These are phyloP conservation scores for Apamea epomidion DNA, from an alignment of 2,888 invertebrate genomes.

Conservation along the genomic window DNA sequence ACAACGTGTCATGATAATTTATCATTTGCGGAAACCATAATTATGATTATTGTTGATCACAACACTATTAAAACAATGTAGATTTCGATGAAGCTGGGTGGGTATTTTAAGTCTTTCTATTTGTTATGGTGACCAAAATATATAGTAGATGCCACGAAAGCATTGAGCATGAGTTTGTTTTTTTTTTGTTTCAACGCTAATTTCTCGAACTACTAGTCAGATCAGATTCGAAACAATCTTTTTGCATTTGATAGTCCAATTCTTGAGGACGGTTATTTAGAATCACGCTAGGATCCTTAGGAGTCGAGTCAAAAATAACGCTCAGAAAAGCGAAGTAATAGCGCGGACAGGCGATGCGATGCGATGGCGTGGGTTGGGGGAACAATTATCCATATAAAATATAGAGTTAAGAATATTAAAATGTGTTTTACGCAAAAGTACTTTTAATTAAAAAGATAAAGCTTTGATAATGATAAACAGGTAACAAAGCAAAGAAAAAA, in stretches of 20 bases:
- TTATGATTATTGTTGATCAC: background rate
- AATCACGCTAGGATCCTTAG: background rate
- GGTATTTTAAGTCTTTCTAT: background rate
- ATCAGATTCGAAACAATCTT: no score
- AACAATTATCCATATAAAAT: background rate
- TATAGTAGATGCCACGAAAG: background rate
- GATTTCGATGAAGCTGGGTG: background rate
- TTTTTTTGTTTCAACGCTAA: no score
- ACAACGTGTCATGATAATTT: background rate
- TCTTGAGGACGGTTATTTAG: background rate
- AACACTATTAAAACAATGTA: background rate
- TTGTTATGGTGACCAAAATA: background rate
- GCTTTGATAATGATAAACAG: background rate
- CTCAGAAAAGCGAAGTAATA: background rate
- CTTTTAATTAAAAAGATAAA: background rate
- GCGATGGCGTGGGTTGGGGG: background rate
- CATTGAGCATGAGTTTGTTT: no score
- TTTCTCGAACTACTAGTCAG: no score
- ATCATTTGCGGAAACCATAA: background rate
- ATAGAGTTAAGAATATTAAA: background rate
- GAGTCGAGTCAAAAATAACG: background rate
- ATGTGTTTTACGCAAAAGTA: no score
- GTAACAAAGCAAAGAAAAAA: background rate
- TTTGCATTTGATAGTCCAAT: background rate
- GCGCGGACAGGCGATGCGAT: no score